Percentiles rank a stretch among this genome's conserved stretches.
Evolutionary conservation across 2,888 invertebrate genomes (phyloP).

Genomic region (Priocnemis perturbator): DNA sequence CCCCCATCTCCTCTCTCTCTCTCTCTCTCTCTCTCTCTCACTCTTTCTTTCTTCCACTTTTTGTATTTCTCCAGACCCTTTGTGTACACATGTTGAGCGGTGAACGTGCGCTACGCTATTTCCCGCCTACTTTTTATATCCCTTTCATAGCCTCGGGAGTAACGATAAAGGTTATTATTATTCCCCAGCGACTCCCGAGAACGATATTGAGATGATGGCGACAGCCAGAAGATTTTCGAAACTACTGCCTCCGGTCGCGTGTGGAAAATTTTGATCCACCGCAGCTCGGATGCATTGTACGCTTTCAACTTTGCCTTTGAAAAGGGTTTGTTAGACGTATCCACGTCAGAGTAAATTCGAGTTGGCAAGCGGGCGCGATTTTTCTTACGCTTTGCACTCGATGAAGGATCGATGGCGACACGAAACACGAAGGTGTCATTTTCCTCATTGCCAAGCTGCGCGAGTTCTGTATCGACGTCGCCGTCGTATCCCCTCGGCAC

Average conservation of each 20-base stretch:
- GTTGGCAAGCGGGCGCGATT: no score
- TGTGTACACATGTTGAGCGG: conserved; percentile 4
- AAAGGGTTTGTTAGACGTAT: no score
- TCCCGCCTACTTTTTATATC: conserved; percentile 16
- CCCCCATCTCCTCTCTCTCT: neutral
- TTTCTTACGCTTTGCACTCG: neutral
- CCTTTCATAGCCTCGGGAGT: conserved; percentile 21
- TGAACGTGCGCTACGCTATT: neutral
- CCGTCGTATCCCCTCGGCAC: no score
- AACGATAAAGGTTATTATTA: conserved; percentile 25
- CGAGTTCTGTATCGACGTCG: neutral
- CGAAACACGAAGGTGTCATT: conserved; percentile 2
- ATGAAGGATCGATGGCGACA: conserved; percentile 1
- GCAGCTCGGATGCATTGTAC: no score
- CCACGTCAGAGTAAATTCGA: no score
- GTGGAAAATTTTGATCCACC: no score
- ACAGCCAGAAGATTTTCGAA: conserved; percentile 11
- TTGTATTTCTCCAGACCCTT: neutral
- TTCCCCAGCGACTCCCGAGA: neutral
- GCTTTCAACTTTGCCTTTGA: no score
- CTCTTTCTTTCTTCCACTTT: neutral
- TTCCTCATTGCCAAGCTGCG: conserved; percentile 1
- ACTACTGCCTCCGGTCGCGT: neutral
- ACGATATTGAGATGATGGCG: no score
- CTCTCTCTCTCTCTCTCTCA: no score